These are phyloP conservation scores for Pollicipes pollicipes DNA, from an alignment of 1,140 invertebrate species.

Conservation along the genomic window DNA sequence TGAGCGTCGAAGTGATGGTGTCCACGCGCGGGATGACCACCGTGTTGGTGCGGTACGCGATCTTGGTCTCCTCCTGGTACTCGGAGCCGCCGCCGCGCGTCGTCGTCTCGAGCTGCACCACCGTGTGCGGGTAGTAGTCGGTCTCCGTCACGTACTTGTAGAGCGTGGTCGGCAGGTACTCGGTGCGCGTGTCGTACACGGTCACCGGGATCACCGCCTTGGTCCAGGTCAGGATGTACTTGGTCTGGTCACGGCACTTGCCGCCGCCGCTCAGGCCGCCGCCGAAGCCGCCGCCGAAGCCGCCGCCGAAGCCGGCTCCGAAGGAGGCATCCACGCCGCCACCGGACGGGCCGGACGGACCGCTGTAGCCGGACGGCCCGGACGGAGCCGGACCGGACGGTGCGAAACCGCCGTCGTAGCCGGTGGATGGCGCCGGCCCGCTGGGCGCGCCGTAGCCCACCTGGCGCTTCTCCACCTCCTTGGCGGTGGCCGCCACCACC, in stretches of 20 bases:
- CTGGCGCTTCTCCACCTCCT: neutral
- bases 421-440: neutral
- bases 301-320: constrained; percentile 21
- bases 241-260: constrained; percentile 4
- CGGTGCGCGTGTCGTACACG: neutral
- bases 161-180: constrained; percentile 19
- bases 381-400: neutral
- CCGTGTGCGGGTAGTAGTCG: constrained; percentile 18
- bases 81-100: constrained; percentile 9
- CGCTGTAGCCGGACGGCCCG: neutral
- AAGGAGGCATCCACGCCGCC: neutral
- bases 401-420: neutral
- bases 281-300: neutral
- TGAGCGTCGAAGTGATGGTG: neutral
- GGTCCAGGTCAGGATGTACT: constrained; percentile 5
- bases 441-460: neutral
- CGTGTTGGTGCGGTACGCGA: neutral
- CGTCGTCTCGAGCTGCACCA: constrained; percentile 19
- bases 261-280: constrained; percentile 18
- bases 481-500: neutral
- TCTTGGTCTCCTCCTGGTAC: neutral
- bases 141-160: constrained; percentile 20
- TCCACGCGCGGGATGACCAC: neutral
- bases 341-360: neutral
- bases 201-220: neutral